Conservation (phyloP, 2,113 vertebrate species). For the Neodontobutis hainanensis region DNA sequence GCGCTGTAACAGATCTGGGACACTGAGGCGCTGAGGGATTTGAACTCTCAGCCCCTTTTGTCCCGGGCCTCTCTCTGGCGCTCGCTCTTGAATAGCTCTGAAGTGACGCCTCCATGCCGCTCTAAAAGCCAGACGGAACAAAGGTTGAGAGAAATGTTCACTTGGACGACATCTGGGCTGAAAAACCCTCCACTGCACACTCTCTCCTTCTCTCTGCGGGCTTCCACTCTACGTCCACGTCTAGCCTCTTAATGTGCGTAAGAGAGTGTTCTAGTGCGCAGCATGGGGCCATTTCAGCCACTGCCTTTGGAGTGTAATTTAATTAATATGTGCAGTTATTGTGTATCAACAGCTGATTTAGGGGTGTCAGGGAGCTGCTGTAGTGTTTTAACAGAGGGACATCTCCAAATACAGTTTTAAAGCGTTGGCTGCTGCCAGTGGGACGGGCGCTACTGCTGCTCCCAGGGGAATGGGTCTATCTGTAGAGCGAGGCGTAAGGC, state of each 20-base stretch:
- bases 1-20: slow-evolving; percentile 8
- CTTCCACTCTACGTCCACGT: background rate
- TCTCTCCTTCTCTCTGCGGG: slow-evolving; percentile 32
- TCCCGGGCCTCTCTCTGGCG: slow-evolving; percentile 29
- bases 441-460: slow-evolving; percentile 16
- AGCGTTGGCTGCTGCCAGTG: slow-evolving; percentile 22
- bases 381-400: slow-evolving; percentile 36
- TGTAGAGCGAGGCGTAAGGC: background rate
- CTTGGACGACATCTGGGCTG: slow-evolving; percentile 32
- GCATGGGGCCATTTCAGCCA: slow-evolving; percentile 23
- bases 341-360: too few relatives aligned
- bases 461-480: slow-evolving; percentile 3
- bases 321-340: slow-evolving; percentile 29
- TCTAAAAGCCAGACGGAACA: slow-evolving; percentile 48
- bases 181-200: slow-evolving; percentile 18
- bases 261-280: slow-evolving; percentile 16
- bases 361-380: slow-evolving; percentile 15
- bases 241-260: slow-evolving; percentile 13
- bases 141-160: slow-evolving; percentile 52
- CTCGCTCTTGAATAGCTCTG: slow-evolving; percentile 24
- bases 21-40: slow-evolving; percentile 19
- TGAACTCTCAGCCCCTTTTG: slow-evolving; percentile 49
- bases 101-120: slow-evolving; percentile 57
- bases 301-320: slow-evolving; percentile 26
- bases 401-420: slow-evolving; percentile 23